These are phyloP conservation scores for Catharus minimus DNA, from an alignment of 2,113 vertebrate species.

Conservation along the genomic window DNA sequence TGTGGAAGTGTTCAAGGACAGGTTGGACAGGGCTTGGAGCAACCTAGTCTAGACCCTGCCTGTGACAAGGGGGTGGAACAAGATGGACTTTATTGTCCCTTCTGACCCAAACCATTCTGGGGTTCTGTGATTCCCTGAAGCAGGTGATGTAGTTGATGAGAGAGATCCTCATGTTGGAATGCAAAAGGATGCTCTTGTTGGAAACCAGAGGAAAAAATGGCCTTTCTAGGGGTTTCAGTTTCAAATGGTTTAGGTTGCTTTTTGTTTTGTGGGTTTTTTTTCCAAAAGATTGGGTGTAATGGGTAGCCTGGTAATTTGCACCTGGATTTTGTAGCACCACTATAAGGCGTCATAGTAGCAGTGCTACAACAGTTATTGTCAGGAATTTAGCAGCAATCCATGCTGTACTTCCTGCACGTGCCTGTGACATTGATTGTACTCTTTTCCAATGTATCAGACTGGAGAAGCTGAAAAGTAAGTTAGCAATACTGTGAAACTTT, in stretches of 20 bases:
- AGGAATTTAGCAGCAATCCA: rapidly evolving
- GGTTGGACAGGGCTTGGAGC: neutral
- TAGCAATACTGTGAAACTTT: rapidly evolving
- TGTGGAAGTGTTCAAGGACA: neutral
- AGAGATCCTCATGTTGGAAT: neutral
- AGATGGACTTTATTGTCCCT: neutral
- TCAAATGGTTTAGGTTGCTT: neutral
- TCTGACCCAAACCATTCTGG: neutral
- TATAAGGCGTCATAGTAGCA: neutral
- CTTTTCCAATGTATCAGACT: neutral
- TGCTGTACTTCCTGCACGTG: rapidly evolving
- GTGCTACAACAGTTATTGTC: neutral
- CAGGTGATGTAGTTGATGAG: neutral
- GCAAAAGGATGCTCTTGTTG: neutral
- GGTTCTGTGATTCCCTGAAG: neutral
- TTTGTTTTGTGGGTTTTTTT: neutral
- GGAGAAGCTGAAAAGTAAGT: neutral
- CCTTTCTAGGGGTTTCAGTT: neutral
- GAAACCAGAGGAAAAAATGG: neutral
- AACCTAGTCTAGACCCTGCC: neutral
- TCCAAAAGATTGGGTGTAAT: neutral
- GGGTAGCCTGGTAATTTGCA: neutral
- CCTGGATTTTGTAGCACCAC: neutral
- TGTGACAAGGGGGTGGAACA: rapidly evolving
- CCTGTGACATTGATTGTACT: neutral